Evolutionary conservation across 1,140 invertebrate species (phyloP).

Genomic region (Drosophila ficusphila): DNA sequence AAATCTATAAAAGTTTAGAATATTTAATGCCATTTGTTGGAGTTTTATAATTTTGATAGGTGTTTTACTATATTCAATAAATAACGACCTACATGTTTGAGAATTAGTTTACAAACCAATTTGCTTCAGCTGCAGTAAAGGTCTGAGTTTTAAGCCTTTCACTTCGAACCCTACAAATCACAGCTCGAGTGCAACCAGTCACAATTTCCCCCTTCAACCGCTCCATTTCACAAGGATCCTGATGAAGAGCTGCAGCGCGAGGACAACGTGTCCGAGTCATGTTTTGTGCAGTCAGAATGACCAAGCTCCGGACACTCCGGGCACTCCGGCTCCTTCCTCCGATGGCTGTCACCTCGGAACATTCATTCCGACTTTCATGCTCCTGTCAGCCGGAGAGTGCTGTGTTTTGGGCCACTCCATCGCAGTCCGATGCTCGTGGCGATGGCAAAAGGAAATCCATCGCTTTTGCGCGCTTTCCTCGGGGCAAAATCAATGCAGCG

Average conservation of each 20-base stretch:
- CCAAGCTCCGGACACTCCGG: constrained; percentile 37
- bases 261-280: constrained; percentile 40
- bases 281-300: constrained; percentile 57
- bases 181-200: not conserved
- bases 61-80: too few species aligned
- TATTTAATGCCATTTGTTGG: too few species aligned
- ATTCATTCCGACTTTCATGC: constrained; percentile 67
- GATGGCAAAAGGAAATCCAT: constrained; percentile 17
- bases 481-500: constrained; percentile 60
- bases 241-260: constrained; percentile 11
- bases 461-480: constrained; percentile 25
- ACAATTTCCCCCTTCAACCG: not conserved
- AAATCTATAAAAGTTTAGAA: too few species aligned
- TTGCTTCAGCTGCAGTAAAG: too few species aligned
- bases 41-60: too few species aligned
- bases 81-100: too few species aligned
- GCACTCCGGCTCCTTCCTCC: not conserved
- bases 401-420: constrained; percentile 54
- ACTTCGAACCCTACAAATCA: not conserved
- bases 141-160: not conserved
- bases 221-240: not conserved
- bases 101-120: too few species aligned
- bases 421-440: not conserved
- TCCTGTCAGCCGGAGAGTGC: constrained; percentile 53
- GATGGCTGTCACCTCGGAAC: constrained; percentile 48